These are phyloP conservation scores for cattle (Bos taurus) DNA, from an alignment of 2,113 vertebrate genomes.

Conservation along the genomic window DNA sequence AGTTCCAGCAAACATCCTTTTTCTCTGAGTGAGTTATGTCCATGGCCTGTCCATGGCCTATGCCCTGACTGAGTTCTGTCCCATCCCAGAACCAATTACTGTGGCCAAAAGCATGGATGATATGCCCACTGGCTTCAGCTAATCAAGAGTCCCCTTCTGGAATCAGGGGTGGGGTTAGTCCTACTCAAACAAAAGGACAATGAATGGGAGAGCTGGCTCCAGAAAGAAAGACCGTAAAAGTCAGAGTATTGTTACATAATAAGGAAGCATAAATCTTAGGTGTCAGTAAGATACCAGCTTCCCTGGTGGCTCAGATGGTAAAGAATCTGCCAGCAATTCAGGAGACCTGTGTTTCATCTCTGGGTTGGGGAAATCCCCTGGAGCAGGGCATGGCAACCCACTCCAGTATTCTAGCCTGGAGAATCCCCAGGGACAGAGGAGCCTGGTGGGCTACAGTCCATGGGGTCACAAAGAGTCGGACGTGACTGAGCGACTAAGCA, in stretches of 20 bases:
- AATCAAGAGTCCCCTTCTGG: background rate
- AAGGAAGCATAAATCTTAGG: background rate
- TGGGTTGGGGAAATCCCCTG: background rate
- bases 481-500: background rate
- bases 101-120: background rate
- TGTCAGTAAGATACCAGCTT: background rate
- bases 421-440: background rate
- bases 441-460: background rate
- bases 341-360: background rate
- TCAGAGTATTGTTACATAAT: background rate
- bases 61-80: background rate
- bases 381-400: background rate
- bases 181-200: background rate
- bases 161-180: too few species aligned
- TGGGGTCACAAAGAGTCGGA: background rate
- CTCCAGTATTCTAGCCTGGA: background rate
- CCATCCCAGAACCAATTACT: background rate
- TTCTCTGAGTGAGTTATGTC: background rate
- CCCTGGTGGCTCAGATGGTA: background rate
- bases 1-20: background rate
- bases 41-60: background rate
- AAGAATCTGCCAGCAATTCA: background rate
- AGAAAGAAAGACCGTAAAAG: background rate
- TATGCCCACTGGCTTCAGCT: background rate
- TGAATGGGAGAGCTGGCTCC: background rate